phyloP scores from a whole-genome alignment of 2,113 vertebrate genomes.

The Microtus oregoni region DNA sequence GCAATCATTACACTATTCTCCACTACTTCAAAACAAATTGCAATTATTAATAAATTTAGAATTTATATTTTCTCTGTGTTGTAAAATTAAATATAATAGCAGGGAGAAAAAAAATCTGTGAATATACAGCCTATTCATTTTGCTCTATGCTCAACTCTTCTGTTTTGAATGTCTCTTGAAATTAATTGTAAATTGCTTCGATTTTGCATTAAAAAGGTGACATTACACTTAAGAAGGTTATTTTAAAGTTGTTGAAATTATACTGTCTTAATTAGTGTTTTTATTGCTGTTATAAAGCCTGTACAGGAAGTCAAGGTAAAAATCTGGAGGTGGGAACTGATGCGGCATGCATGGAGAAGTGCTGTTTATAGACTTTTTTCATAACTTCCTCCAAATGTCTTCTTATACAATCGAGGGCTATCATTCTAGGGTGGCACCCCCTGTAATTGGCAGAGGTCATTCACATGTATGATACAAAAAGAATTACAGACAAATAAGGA shows the following conservation, averaged over 20 bases:
- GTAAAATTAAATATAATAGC: neutral
- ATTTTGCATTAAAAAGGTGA: neutral
- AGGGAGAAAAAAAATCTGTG: neutral
- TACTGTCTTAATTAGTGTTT: neutral
- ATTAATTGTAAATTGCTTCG: neutral
- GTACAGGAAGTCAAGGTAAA: neutral
- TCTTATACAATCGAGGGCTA: neutral
- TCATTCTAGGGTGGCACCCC: neutral
- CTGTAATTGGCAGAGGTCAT: neutral
- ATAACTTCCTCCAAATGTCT: neutral
- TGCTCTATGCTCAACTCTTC: neutral
- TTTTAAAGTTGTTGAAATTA: constrained; percentile 5
- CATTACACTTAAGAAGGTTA: neutral
- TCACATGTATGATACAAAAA: neutral
- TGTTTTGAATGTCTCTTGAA: neutral
- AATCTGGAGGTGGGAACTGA: neutral
- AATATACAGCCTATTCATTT: neutral
- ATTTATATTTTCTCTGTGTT: neutral
- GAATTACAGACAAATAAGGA: neutral
- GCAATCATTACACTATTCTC: neutral
- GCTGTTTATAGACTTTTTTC: neutral
- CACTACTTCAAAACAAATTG: neutral
- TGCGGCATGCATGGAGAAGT: neutral
- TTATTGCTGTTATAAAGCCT: neutral
- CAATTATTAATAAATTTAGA: neutral